Base-by-base conservation (phyloP, 2,888 invertebrate genomes). In the Eristalis arbustorum region DNA sequence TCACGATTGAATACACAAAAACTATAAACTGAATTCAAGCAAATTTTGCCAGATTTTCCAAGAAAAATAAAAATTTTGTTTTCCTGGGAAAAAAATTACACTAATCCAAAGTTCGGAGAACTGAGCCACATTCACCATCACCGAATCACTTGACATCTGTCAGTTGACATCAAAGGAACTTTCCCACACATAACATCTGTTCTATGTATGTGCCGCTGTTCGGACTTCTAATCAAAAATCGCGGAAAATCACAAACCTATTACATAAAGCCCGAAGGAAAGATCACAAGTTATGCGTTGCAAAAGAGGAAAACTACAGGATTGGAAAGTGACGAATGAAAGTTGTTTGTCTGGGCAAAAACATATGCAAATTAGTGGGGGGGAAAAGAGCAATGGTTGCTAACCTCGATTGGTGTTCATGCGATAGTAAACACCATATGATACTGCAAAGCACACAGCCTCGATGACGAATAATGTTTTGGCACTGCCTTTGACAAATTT, bases 381-480 rank as follows among this genome's bases (percentile, higher is more conserved):
- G 14, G 34, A 14, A n/a, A 23, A 40, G 42, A 4, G 28, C 6
- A 34, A 67, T 40, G 49, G 49, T 14, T 61, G 63, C 93, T 92
- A 92, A 96, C 97, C 96, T 94, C 95, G 94, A 90, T 95, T 95
- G 68, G 94, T 94, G 91, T 96, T 96, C 91, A 96, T 94, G 92
- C 94, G 95, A 91, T 94, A 93, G 95, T 96, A 97, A 89, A 95
- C 90, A 84, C 93, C 94, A 93, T 95, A 96, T 34, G 95, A 94
- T 66, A 92, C 94, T 62, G 94, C 93, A 90, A 96, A 94, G 31
- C 93, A 93, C 75, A 94, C 89, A 18, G 94, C 94, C 93, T 96
- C 96, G 10, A 93, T 90, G 64, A 94, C 91, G 89, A 96, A 93
- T 31, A 96, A 89, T 69, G 93, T 91, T 91, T 94, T 94, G 37